Evolutionary conservation across 1,140 invertebrate genomes (phyloP), one percentile per base, ranked within the genome.

Genomic region (Chionoecetes opilio): DNA sequence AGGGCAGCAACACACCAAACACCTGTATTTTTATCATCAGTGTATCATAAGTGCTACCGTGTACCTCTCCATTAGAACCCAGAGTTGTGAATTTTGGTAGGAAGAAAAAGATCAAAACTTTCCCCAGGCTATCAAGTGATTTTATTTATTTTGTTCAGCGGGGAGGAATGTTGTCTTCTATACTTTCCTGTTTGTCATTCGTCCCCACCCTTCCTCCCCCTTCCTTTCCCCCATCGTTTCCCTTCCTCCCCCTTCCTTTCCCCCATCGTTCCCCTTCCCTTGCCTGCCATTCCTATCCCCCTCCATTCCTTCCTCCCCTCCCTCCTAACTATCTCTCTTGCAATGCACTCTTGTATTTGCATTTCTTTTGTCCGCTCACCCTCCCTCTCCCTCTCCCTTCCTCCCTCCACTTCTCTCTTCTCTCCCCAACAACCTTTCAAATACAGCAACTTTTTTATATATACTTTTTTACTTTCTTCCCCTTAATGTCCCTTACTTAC

Each of bases 21-120:
- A 75, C 63, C 21, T 75, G 21, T n/a, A 5, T 75, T 26, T 75
- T 31, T 31, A 88, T 41, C 88, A 41, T 38, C 37, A 46, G 88
- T 90, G 34, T 46, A 46, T 41, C 46, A 29, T 90, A 38, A 90
- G 88, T 90, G 88, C 88, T 90, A 90, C 88, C 88, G 46, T 90
- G 88, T 90, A 90, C 88, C 88, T 90, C 88, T 90, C 38, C 34
- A 31, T 26, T 31, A 90, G 37, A 46, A 31, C 35, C 38, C 46
- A 37, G n/a, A 90, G 88, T 90, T 90, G 88, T 90, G 88, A 90
- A n/a, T 90, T 41, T 14, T n/a, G 37, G 6, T 90, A 41, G 88
- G 21, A 90, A 41, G 14, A 90, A 38, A 41, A 35, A 38, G 46
- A 91, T 75, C 53, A 3, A 9, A 29, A 31, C 31, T 75, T 31